phyloP scores from a whole-genome alignment of 2,797 vertebrate genomes.

The Thripadectes ignobilis region DNA sequence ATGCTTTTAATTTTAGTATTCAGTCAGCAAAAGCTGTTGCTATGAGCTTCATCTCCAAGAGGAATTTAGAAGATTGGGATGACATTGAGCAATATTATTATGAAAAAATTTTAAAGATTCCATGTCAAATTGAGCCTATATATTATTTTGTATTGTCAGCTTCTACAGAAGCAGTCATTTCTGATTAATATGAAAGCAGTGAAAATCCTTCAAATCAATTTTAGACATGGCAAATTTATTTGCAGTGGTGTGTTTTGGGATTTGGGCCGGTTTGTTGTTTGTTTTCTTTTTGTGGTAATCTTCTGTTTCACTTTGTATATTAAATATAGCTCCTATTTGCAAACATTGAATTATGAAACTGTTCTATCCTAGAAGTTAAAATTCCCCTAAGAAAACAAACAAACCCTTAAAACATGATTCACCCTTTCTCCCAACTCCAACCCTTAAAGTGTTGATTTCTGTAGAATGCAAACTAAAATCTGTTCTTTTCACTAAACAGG shows the following conservation, averaged over 20 bases:
- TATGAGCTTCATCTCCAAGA: neutral
- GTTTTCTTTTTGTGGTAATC: neutral
- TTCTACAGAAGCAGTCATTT: neutral
- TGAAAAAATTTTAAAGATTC: neutral
- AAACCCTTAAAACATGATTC: neutral
- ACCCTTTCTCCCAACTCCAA: accelerated
- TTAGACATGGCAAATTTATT: neutral
- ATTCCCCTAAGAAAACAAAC: neutral
- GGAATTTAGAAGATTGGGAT: neutral
- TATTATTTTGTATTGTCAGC: neutral
- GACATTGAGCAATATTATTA: neutral
- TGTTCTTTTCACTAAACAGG: neutral
- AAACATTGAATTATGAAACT: neutral
- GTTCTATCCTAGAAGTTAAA: neutral
- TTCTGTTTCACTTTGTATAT: neutral
- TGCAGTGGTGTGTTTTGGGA: neutral
- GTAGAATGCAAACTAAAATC: neutral
- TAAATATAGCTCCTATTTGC: neutral
- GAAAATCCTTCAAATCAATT: neutral
- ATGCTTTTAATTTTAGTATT: neutral
- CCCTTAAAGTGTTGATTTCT: neutral
- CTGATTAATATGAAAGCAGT: neutral
- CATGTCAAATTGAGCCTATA: neutral
- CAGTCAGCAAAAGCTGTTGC: neutral
- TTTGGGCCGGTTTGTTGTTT: neutral